Percentiles rank a stretch among this genome's conserved stretches.
These are phyloP conservation scores for Peromyscus nudipes DNA, from an alignment of 2,797 vertebrate genomes.

Conservation along the genomic window DNA sequence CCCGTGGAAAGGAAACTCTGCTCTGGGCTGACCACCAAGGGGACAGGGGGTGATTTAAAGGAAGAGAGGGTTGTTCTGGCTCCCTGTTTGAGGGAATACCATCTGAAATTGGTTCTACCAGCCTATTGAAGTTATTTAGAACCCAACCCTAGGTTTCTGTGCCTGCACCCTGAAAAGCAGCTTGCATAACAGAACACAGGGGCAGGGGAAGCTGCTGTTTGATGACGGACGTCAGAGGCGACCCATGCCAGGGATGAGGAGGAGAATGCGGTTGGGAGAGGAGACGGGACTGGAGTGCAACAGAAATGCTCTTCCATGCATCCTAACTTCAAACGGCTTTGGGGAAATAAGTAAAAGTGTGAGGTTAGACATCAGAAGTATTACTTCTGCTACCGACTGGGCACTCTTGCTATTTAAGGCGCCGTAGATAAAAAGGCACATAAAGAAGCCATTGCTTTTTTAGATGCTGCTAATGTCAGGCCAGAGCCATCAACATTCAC, in stretches of 20 bases:
- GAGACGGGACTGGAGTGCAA: too few relatives aligned
- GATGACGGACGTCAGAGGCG: background rate
- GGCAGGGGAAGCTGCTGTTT: too few relatives aligned
- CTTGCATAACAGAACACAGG: background rate
- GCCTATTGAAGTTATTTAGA: background rate
- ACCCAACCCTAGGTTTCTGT: background rate
- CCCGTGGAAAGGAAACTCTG: background rate
- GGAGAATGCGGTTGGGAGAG: too few relatives aligned
- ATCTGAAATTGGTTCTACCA: background rate
- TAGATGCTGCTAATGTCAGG: background rate
- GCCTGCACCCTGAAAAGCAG: background rate
- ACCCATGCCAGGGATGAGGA: rapidly evolving
- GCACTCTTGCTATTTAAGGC: too few relatives aligned
- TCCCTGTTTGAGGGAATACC: background rate
- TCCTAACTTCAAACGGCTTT: background rate
- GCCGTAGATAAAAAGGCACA: background rate
- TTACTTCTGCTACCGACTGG: background rate
- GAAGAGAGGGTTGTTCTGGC: background rate
- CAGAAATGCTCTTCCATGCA: background rate
- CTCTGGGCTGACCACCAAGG: too few relatives aligned
- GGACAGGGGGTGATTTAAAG: background rate
- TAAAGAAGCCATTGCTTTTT: background rate
- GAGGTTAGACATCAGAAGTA: background rate
- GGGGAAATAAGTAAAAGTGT: background rate
- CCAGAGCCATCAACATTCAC: background rate